Evolutionary conservation across 2,888 invertebrate species (phyloP).

Genomic region (Lumbricus terrestris): DNA sequence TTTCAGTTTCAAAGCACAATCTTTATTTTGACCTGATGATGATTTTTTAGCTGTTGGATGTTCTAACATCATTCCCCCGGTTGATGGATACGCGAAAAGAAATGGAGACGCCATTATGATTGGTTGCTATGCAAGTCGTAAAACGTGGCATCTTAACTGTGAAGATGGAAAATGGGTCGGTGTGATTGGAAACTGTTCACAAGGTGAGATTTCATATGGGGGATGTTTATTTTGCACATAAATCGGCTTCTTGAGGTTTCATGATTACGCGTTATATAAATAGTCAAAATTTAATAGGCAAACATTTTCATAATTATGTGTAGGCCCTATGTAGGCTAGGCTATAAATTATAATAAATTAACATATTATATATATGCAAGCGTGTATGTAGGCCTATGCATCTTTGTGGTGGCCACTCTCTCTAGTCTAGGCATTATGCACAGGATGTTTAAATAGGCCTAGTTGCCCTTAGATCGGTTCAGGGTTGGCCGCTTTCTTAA

Average conservation of each 20-base stretch:
- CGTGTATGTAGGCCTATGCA: too few species aligned
- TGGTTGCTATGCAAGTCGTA: slow-evolving; percentile 25
- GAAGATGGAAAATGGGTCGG: slow-evolving; percentile 24
- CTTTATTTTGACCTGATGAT: not conserved
- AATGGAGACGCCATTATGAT: slow-evolving; percentile 20
- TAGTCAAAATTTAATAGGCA: not conserved
- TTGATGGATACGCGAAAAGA: slow-evolving; percentile 22
- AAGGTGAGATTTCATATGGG: not conserved
- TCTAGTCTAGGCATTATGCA: too few species aligned
- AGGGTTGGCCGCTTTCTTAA: too few species aligned
- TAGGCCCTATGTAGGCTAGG: too few species aligned
- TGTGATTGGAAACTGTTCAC: slow-evolving; percentile 28
- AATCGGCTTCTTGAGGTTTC: not conserved
- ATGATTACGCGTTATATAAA: not conserved
- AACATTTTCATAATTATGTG: not conserved
- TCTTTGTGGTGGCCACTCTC: too few species aligned
- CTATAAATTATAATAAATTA: too few species aligned
- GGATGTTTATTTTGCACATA: not conserved
- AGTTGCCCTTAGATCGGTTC: too few species aligned
- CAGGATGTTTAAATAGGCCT: too few species aligned
- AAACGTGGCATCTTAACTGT: slow-evolving; percentile 28
- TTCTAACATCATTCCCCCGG: slow-evolving; percentile 23
- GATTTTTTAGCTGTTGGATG: slow-evolving; percentile 10
- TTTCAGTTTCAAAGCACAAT: not conserved
- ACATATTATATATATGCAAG: too few species aligned